phyloP scores from a whole-genome alignment of 2,113 vertebrate species.

The Stercorarius parasiticus region DNA sequence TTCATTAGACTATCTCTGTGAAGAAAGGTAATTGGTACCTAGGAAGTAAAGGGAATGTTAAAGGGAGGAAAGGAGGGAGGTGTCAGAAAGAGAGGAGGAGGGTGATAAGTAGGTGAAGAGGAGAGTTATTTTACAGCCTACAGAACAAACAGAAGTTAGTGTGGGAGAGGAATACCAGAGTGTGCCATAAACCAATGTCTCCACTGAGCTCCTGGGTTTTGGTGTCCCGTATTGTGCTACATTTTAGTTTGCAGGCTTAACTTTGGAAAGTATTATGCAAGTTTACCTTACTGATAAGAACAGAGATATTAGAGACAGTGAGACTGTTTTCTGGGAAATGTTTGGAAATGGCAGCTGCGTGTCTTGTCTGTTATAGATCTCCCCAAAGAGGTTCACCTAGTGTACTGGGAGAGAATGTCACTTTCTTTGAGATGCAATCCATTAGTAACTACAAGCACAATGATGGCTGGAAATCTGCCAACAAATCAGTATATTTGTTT shows the following conservation, averaged over 20 bases:
- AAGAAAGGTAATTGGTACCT: neutral
- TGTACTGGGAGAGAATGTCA: neutral
- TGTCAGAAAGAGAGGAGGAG: neutral
- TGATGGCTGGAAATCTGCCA: neutral
- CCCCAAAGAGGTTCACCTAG: neutral
- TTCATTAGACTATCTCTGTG: neutral
- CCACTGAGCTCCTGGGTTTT: neutral
- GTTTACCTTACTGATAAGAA: neutral
- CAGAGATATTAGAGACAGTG: neutral
- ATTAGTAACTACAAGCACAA: neutral
- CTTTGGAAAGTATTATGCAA: neutral
- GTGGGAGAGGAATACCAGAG: neutral
- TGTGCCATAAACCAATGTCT: neutral
- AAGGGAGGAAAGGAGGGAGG: neutral
- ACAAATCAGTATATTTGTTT: neutral
- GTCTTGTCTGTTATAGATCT: neutral
- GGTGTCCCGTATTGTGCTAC: neutral
- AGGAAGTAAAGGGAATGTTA: neutral
- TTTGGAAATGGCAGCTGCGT: neutral
- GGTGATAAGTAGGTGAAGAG: neutral
- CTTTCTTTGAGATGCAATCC: neutral
- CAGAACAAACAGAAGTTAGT: neutral
- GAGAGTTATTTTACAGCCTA: neutral
- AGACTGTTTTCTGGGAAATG: neutral
- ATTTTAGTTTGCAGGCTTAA: neutral